Percentiles rank a stretch among this genome's conserved stretches.
Conservation (phyloP, 2,797 vertebrate genomes). For the Luscinia luscinia region DNA sequence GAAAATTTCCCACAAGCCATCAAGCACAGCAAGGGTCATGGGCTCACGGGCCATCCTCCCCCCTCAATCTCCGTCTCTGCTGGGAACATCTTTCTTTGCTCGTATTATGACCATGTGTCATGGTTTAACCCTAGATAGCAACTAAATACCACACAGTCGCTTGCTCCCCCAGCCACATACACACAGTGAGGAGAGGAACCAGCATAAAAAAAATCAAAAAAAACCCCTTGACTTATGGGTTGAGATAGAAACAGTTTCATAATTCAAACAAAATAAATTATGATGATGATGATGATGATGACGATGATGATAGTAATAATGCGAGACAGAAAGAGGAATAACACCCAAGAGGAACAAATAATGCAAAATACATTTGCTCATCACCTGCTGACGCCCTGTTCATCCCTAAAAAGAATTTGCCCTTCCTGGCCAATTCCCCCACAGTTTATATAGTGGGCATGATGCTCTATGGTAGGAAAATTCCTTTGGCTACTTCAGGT, state of each 20-base stretch:
- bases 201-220: background rate
- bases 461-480: background rate
- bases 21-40: background rate
- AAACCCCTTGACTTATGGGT: background rate
- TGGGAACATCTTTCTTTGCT: background rate
- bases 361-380: background rate
- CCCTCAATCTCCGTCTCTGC: background rate
- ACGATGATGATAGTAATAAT: background rate
- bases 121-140: background rate
- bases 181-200: background rate
- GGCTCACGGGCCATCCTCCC: background rate
- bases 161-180: background rate
- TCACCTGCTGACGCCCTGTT: background rate
- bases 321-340: background rate
- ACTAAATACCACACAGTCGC: background rate
- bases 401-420: background rate
- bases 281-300: background rate
- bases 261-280: background rate
- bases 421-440: background rate
- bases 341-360: background rate
- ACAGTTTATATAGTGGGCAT: background rate
- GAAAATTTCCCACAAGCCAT: slow-evolving; percentile 40
- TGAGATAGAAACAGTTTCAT: background rate
- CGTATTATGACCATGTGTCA: background rate
- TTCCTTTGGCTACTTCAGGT: background rate